phyloP scores from a whole-genome alignment of 35 echinoderm and acorn worm species.

The Lytechinus variegatus region DNA sequence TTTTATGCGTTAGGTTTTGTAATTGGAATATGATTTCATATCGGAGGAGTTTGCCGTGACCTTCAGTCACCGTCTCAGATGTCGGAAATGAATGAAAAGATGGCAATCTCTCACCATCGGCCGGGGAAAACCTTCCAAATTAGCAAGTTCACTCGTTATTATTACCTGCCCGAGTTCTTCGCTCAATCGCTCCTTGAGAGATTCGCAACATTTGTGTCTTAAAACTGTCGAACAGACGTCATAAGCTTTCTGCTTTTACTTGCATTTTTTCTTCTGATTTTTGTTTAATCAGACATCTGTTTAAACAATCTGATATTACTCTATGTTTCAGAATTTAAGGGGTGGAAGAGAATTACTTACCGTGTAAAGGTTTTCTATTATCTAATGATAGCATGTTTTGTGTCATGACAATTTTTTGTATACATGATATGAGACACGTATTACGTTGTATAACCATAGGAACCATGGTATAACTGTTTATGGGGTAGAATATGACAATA shows the following conservation, averaged over 20 bases:
- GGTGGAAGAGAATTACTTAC: too few relatives aligned
- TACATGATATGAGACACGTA: too few relatives aligned
- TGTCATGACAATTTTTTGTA: too few relatives aligned
- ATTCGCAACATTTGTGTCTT: neutral
- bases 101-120: neutral
- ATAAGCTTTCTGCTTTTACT: neutral
- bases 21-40: conserved; percentile 15
- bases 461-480: too few relatives aligned
- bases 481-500: too few relatives aligned
- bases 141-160: conserved; percentile 4
- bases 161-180: neutral
- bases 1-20: neutral
- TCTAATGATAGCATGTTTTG: too few relatives aligned
- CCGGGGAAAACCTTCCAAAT: conserved; percentile 1
- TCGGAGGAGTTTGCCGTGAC: neutral
- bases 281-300: neutral
- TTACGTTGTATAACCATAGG: too few relatives aligned
- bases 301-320: neutral
- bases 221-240: neutral
- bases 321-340: neutral
- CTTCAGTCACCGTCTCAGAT: neutral
- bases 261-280: neutral
- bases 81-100: conserved; percentile 18
- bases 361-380: too few relatives aligned
- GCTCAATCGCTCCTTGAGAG: neutral